phyloP scores from a whole-genome alignment of 2,888 invertebrate species.

The Gortyna flavago region DNA sequence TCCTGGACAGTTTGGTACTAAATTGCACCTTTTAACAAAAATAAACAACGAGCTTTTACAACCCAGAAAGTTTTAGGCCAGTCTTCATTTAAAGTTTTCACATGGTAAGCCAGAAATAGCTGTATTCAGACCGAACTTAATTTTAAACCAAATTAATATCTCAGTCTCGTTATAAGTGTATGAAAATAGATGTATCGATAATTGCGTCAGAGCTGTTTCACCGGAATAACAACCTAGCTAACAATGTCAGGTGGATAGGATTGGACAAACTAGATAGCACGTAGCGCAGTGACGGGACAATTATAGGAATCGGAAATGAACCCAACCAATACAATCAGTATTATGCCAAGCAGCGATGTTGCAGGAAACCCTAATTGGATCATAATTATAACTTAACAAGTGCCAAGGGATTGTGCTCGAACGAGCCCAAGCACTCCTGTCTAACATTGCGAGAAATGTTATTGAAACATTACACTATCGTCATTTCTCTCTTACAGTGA shows the following conservation, averaged over 20 bases:
- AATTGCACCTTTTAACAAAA: neutral
- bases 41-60: neutral
- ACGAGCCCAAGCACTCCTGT: neutral
- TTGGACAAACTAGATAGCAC: neutral
- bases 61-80: neutral
- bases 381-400: neutral
- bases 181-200: neutral
- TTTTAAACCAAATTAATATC: neutral
- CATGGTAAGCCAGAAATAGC: neutral
- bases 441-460: neutral
- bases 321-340: neutral
- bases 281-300: neutral
- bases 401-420: neutral
- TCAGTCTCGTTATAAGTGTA: neutral
- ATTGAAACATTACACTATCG: neutral
- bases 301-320: neutral
- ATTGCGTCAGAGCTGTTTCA: neutral
- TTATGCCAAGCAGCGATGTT: no score
- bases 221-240: neutral
- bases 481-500: constrained; percentile 89
- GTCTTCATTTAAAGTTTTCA: neutral
- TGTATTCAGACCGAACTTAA: neutral
- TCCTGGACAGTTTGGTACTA: neutral
- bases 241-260: neutral
- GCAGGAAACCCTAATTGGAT: neutral